Base-by-base conservation (phyloP, 2,113 vertebrate species). In the Pagrus major region DNA sequence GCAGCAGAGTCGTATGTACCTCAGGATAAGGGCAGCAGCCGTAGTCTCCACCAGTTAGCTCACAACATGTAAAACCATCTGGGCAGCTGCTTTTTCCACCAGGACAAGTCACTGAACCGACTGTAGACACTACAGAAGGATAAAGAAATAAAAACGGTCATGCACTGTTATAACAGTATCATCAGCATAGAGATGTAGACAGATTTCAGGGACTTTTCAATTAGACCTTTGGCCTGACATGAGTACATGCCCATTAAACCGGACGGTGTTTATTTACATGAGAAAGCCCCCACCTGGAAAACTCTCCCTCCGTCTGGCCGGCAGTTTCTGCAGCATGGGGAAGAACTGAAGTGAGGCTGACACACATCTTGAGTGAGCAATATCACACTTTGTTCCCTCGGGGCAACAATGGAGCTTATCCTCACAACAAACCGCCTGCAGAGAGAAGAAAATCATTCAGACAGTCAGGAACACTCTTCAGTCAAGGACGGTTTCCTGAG, bases 371-470 rank as follows among this genome's bases (percentile, higher is more conserved):
- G 90, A 89, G 42, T 91, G 93, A 9, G 12, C 2, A 0, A 94
- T 25, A 35, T 96, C 95, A 74, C 95, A 96, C 37, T 6, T 75
- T 0, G 91, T 92, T 68, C 89, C 87, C 63, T 89, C 71, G 0
- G 95, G 95, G 75, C 95, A 96, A 69, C 95, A 96, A 87, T 96
- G 95, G 10, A 3, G 80, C 55, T 88, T 94, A 76, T 96, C 95
- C 7, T 90, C 88, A 82, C 95, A 96, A 35, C 95, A 96, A 71
- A 96, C 94, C 0, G 94, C 95, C 95, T 96, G 81, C 7, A 61
- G 56, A 71, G 74, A 66, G 33, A 71, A 7, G 39, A 31, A 33
- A 49, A 67, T 2, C 20, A 0, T 35, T 20, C 9, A 42, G 33
- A 56, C 25, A 42, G 71, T 20, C 21, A 63, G 6, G 18, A n/a